phyloP scores from a whole-genome alignment of 2,113 vertebrate genomes.

The Cephalophus harveyi region DNA sequence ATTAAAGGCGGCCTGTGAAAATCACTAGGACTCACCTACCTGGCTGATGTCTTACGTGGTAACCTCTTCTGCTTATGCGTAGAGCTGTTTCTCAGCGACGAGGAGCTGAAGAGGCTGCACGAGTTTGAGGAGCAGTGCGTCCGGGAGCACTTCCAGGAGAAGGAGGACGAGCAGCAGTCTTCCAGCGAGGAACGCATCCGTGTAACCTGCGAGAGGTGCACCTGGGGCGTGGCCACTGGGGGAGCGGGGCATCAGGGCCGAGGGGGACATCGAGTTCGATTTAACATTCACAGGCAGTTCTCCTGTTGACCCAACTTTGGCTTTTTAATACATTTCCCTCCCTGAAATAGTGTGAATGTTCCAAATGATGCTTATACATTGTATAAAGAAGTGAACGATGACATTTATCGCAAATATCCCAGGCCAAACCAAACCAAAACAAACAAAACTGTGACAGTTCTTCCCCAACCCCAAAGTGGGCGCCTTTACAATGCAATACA shows the following conservation, averaged over 20 bases:
- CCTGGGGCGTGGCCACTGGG: rapidly evolving
- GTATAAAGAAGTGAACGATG: background rate
- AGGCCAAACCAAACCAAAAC: background rate
- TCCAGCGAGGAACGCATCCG: slow-evolving; percentile 95
- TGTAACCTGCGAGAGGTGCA: slow-evolving; percentile 94
- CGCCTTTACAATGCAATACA: background rate
- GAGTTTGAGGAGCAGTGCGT: slow-evolving; percentile 98
- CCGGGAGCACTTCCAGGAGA: slow-evolving; percentile 95
- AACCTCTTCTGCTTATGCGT: background rate
- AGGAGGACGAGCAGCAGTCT: slow-evolving; percentile 93
- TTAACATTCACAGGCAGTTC: no score
- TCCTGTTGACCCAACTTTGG: background rate
- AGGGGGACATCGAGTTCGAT: background rate
- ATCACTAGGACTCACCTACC: rapidly evolving
- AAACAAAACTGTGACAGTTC: background rate
- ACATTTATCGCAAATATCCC: background rate
- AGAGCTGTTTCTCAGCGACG: slow-evolving; percentile 95
- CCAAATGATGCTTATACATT: background rate
- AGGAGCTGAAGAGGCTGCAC: slow-evolving; percentile 93
- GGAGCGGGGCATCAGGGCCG: background rate
- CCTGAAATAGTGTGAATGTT: background rate
- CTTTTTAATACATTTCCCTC: background rate
- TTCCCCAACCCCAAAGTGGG: background rate
- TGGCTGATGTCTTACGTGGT: background rate
- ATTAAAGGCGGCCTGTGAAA: background rate